A percentile compares a stretch with the other conserved stretches of the same genome.
These are phyloP conservation scores for Poecilia gillii DNA, from an alignment of 2,797 vertebrate species.

Conservation along the genomic window DNA sequence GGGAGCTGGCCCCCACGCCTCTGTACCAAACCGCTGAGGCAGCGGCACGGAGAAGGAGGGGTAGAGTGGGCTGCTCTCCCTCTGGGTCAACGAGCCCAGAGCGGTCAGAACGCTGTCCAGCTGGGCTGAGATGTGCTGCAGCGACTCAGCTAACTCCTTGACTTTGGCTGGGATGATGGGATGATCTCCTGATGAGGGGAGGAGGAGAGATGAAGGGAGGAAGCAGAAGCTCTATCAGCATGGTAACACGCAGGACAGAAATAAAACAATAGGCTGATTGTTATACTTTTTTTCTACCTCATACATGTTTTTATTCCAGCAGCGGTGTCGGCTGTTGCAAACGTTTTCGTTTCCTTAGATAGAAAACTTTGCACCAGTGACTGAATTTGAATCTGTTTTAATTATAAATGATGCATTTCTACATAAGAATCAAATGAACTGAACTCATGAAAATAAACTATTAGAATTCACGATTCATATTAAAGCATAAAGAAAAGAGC, in stretches of 20 bases:
- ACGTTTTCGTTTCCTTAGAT: not conserved
- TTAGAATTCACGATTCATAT: no score
- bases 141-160: conserved; percentile 83
- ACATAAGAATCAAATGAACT: not conserved
- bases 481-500: no score
- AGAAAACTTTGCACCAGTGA: not conserved
- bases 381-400: not conserved
- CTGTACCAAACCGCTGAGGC: conserved; percentile 2
- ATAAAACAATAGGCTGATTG: not conserved
- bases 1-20: conserved; percentile 1
- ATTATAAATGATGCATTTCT: not conserved
- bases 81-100: conserved; percentile 68
- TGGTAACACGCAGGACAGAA: not conserved
- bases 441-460: no score
- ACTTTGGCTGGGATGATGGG: conserved; percentile 80
- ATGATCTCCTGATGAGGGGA: conserved; percentile 10
- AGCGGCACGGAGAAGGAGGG: conserved; percentile 31
- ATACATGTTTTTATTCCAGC: not conserved
- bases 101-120: conserved; percentile 83
- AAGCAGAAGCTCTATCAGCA: not conserved
- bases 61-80: conserved; percentile 36
- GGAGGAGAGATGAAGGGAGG: not conserved
- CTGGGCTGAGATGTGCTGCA: conserved; percentile 87
- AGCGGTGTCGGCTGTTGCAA: not conserved
- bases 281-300: not conserved